Conservation (phyloP, 2,888 invertebrate species). For the Perizoma flavofasciatum region DNA sequence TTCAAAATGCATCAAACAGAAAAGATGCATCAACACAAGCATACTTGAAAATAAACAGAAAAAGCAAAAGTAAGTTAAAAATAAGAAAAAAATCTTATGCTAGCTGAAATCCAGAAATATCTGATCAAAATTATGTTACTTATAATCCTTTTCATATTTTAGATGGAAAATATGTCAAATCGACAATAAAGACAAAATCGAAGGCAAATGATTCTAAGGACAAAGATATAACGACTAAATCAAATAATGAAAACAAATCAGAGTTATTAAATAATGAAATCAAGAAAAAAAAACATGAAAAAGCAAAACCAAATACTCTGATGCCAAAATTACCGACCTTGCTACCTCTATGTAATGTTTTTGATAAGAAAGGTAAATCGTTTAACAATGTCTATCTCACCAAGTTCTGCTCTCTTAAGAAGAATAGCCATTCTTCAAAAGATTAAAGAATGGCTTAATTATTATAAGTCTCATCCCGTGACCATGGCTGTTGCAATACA, state of each 20-base stretch:
- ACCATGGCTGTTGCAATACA: too few relatives aligned
- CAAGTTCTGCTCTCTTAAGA: background rate
- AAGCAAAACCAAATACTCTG: slow-evolving; percentile 27
- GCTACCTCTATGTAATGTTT: slow-evolving; percentile 55
- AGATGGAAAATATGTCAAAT: slow-evolving; percentile 63
- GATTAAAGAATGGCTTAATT: too few relatives aligned
- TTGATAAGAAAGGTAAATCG: slow-evolving; percentile 62
- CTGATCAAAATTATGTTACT: too few relatives aligned
- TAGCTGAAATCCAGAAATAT: too few relatives aligned
- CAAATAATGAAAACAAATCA: slow-evolving; percentile 7
- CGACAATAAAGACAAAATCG: slow-evolving; percentile 58
- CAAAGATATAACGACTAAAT: background rate
- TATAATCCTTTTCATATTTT: slow-evolving; percentile 36
- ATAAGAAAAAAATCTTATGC: background rate
- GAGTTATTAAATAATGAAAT: slow-evolving; percentile 10
- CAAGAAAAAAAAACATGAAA: slow-evolving; percentile 6
- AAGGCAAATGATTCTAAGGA: slow-evolving; percentile 37
- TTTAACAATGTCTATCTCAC: background rate
- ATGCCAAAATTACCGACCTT: slow-evolving; percentile 59
- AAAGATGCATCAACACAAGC: slow-evolving; percentile 76
- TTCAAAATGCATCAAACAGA: slow-evolving; percentile 40
- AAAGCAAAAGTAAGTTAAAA: slow-evolving; percentile 60
- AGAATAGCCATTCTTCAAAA: too few relatives aligned
- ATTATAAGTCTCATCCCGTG: too few relatives aligned
- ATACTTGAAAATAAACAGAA: slow-evolving; percentile 55